Evolutionary conservation across 2,888 invertebrate species (phyloP).

Genomic region (Allolobophora icterica): DNA sequence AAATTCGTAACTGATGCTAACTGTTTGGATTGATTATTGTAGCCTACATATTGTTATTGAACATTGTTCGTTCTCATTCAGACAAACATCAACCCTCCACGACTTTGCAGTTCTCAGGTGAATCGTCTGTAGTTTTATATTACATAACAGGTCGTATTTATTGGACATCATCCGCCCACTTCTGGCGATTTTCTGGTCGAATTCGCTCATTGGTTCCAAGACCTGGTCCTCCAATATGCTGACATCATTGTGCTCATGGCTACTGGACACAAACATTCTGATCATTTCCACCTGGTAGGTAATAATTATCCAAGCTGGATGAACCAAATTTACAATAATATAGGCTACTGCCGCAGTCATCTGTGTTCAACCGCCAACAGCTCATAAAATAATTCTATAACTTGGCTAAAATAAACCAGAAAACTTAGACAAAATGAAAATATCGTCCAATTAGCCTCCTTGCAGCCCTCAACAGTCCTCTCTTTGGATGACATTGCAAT

Average conservation of each 20-base stretch:
- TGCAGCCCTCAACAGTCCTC: neutral
- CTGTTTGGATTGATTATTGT: too few relatives aligned
- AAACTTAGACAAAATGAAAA: neutral
- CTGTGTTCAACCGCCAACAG: neutral
- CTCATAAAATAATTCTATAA: too few relatives aligned
- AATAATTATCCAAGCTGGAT: neutral
- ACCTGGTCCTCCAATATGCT: constrained; percentile 34
- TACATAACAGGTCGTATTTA: constrained; percentile 34
- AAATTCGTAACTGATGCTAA: too few relatives aligned
- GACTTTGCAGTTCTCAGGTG: too few relatives aligned
- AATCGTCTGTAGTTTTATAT: neutral
- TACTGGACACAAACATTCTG: constrained; percentile 42
- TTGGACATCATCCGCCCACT: constrained; percentile 39
- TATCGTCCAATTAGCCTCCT: neutral
- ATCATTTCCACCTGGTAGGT: constrained; percentile 41
- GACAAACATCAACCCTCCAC: too few relatives aligned
- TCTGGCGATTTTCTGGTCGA: constrained; percentile 32
- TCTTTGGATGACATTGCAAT: too few relatives aligned
- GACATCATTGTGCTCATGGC: constrained; percentile 40
- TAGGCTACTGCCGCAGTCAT: neutral
- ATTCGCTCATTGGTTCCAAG: constrained; percentile 32
- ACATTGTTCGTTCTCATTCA: too few relatives aligned
- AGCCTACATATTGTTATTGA: too few relatives aligned
- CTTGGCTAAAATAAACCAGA: neutral
- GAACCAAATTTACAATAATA: neutral